Base-by-base conservation (phyloP, 2,113 vertebrate genomes). In the Paraplagusia blochii region DNA sequence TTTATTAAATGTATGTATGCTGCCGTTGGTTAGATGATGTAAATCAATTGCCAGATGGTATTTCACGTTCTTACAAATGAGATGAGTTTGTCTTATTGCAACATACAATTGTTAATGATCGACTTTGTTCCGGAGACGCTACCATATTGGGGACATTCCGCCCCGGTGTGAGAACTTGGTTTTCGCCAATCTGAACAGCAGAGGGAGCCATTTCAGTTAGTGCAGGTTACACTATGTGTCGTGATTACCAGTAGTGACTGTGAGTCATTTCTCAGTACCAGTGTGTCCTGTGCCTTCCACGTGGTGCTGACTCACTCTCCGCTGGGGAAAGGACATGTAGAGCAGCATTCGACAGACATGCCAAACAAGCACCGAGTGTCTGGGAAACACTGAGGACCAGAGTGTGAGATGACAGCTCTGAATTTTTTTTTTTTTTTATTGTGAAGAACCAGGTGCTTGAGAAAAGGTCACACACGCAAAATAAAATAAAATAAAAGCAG, bases 261-360 rank as follows among this genome's bases (percentile, higher is more conserved):
- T 73, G 79, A 85, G 65, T 87, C 81, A 87, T 72, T 72, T 61
- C 63, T 64, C 66, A 29, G 66, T 64, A 78, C 18, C 66, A 45
- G 0, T 10, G 60, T 62, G 77, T 83, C 76, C 74, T 69, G 65
- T 61, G 67, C 51, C 7, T 58, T 82, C 71, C 80, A 83, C 80
- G 74, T 79, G 83, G 43, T 69, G 79, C 59, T 84, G 85, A 88
- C 58, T 87, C 84, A 85, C 64, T 22, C 44, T 43, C 55, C 14
- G 12, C 13, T 11, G 34, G 34, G 51, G 55, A 36, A 51, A 81
- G 76, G 70, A 74, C 69, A 73, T 53, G 67, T 36, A 55, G 57
- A 63, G 4, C 53, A 45, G 52, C 16, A 44, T 68, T 44, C 65
- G 55, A 82, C 63, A 45, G 68, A 66, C 61, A 22, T 44, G 35